These are phyloP conservation scores for Ditylenchus weischeri DNA, from an alignment of 2,888 invertebrate genomes.

Conservation along the genomic window DNA sequence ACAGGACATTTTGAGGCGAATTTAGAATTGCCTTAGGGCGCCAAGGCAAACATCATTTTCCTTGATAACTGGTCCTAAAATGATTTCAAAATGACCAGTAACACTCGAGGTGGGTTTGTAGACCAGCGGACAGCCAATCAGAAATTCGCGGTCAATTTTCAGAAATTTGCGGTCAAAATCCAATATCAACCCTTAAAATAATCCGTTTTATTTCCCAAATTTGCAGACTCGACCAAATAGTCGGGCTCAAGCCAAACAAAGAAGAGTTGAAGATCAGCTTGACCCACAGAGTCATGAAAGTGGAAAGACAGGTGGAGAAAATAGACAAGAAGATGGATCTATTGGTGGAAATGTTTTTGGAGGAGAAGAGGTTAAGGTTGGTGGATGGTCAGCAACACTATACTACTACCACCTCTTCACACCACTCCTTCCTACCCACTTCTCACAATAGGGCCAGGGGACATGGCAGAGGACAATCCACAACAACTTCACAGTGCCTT, in stretches of 20 bases:
- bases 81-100: too few species aligned
- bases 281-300: conserved; percentile 41
- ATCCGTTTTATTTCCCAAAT: not conserved
- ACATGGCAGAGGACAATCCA: not conserved
- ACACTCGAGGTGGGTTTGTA: too few species aligned
- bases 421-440: not conserved
- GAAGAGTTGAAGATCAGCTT: conserved; percentile 46
- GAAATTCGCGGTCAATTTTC: not conserved
- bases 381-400: conserved; percentile 11
- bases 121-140: too few species aligned
- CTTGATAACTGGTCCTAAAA: too few species aligned
- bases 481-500: conserved; percentile 6
- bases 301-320: conserved; percentile 45
- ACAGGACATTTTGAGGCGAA: too few species aligned
- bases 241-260: conserved; percentile 51
- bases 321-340: conserved; percentile 52
- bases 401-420: not conserved
- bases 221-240: conserved; percentile 48
- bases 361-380: conserved; percentile 31
- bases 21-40: too few species aligned
- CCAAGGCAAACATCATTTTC: too few species aligned
- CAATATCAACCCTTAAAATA: not conserved
- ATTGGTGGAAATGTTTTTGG: conserved; percentile 49
- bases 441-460: not conserved
- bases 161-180: not conserved